Percentiles rank a stretch among this genome's conserved stretches.
Evolutionary conservation across 2,888 invertebrate genomes (phyloP).

Genomic region (Cataglyphis cursor): DNA sequence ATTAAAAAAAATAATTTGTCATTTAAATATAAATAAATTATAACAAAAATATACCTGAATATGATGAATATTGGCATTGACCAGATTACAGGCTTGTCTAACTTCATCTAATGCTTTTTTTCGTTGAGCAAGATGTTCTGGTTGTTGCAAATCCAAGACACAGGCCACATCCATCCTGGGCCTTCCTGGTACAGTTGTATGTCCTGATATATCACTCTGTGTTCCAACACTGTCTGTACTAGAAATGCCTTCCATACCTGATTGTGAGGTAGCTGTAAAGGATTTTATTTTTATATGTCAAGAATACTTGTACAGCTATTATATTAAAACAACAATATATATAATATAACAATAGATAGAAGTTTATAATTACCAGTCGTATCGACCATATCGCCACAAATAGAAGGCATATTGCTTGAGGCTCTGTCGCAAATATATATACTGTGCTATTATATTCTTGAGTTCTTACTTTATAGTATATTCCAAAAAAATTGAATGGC

Average conservation of each 20-base stretch:
- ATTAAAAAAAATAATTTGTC: neutral
- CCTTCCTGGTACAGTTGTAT: conserved; percentile 87
- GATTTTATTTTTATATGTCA: conserved; percentile 31
- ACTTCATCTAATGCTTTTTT: conserved; percentile 95
- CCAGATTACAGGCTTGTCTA: conserved; percentile 92
- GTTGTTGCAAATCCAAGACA: conserved; percentile 93
- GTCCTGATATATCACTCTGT: conserved; percentile 89
- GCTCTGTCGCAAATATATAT: conserved; percentile 11
- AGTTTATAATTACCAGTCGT: conserved; percentile 76
- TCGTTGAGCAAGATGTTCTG: conserved; percentile 91
- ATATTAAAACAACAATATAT: neutral
- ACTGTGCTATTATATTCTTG: conserved; percentile 17
- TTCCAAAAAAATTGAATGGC: neutral
- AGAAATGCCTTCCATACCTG: conserved; percentile 80
- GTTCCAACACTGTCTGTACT: conserved; percentile 89
- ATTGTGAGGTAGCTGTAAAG: conserved; percentile 59
- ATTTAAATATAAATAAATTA: neutral
- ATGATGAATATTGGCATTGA: conserved; percentile 94
- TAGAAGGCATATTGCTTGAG: conserved; percentile 81
- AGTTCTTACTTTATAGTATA: conserved; percentile 26
- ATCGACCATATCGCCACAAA: conserved; percentile 81
- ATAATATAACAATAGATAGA: neutral
- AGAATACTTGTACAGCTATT: conserved; percentile 14
- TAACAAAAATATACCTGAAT: conserved; percentile 90
- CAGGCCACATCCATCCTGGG: conserved; percentile 96